phyloP scores from a whole-genome alignment of 1,140 invertebrate genomes.

The Whitmania pigra region DNA sequence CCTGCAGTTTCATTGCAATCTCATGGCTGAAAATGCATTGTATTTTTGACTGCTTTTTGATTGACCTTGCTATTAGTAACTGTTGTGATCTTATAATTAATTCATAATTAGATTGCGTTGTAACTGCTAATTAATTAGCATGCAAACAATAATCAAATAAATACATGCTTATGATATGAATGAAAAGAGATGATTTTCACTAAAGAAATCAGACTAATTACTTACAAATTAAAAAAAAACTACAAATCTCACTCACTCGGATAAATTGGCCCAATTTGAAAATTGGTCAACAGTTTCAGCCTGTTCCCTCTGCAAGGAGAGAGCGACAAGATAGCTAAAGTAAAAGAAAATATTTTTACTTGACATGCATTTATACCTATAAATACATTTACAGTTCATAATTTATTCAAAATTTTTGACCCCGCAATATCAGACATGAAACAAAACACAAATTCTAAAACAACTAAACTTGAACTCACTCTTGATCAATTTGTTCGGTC shows the following conservation, averaged over 20 bases:
- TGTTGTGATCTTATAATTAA: background rate
- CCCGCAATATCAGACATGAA: background rate
- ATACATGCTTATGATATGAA: background rate
- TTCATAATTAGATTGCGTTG: background rate
- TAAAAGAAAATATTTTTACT: conserved; percentile 10
- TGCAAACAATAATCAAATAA: background rate
- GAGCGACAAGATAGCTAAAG: conserved; percentile 44
- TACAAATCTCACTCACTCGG: background rate
- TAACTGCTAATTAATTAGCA: background rate
- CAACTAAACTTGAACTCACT: conserved; percentile 38
- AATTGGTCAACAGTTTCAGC: background rate
- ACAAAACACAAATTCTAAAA: background rate
- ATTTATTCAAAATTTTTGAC: background rate
- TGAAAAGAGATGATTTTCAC: background rate
- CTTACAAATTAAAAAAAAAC: background rate
- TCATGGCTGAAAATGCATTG: conserved; percentile 35
- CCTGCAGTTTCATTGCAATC: conserved; percentile 42
- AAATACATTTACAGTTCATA: background rate
- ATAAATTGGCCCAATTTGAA: conserved; percentile 10
- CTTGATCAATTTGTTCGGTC: conserved; percentile 48
- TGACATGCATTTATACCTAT: conserved; percentile 19
- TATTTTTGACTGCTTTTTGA: too few relatives aligned
- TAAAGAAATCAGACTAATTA: background rate
- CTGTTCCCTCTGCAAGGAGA: conserved; percentile 45
- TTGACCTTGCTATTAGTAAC: background rate